These are phyloP conservation scores for Tillus elongatus DNA, from an alignment of 2,888 invertebrate genomes.

Conservation along the genomic window DNA sequence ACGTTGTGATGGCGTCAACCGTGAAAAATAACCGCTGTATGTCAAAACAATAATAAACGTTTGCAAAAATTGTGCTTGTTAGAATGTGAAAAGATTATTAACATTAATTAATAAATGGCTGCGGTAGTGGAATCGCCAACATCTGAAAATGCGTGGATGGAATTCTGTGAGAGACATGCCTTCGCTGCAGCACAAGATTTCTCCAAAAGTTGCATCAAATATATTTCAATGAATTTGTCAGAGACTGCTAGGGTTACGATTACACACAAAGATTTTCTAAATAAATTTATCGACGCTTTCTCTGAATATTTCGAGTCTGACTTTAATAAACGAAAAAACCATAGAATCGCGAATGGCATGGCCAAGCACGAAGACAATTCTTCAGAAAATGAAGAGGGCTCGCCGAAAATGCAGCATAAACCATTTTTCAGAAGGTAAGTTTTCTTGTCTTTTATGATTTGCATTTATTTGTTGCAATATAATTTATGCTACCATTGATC, in stretches of 20 bases:
- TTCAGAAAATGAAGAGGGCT: conserved; percentile 66
- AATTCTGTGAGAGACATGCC: conserved; percentile 82
- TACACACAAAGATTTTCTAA: conserved; percentile 69
- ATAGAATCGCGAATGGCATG: conserved; percentile 39
- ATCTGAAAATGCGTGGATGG: conserved; percentile 57
- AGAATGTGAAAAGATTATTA: too few relatives aligned
- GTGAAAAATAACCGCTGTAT: too few relatives aligned
- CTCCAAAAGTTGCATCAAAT: conserved; percentile 75
- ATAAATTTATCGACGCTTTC: conserved; percentile 77
- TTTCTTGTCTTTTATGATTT: too few relatives aligned
- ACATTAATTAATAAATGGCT: too few relatives aligned
- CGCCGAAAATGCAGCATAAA: conserved; percentile 72
- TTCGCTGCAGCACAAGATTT: conserved; percentile 79
- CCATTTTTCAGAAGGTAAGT: conserved; percentile 66
- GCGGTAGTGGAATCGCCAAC: conserved; percentile 29
- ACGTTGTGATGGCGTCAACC: too few relatives aligned
- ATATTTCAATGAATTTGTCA: conserved; percentile 59
- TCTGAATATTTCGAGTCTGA: conserved; percentile 77
- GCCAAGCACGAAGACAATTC: conserved; percentile 48
- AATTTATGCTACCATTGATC: too few relatives aligned
- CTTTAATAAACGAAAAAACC: conserved; percentile 50
- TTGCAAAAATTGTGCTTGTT: too few relatives aligned
- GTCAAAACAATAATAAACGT: too few relatives aligned
- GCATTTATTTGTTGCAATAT: too few relatives aligned
- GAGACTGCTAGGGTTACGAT: conserved; percentile 57